phyloP scores from a whole-genome alignment of 2,113 vertebrate genomes.

The Misgurnus anguillicaudatus region DNA sequence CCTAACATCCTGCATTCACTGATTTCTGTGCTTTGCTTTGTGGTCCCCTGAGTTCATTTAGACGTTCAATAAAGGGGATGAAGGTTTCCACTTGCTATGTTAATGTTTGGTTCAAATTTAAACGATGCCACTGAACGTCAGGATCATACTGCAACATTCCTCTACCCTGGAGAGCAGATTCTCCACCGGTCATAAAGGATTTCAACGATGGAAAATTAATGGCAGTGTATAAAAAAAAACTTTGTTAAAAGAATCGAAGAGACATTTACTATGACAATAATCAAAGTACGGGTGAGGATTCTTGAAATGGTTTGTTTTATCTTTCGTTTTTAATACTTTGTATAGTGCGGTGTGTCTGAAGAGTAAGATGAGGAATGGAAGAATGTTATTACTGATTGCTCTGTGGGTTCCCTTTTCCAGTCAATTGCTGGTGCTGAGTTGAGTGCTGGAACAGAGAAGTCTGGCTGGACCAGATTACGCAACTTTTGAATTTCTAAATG shows the following conservation, averaged over 20 bases:
- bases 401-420: constrained; percentile 60
- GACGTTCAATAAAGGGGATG: constrained; percentile 28
- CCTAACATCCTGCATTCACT: constrained; percentile 9
- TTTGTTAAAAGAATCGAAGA: constrained; percentile 55
- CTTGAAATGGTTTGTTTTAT: constrained; percentile 66
- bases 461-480: constrained; percentile 60
- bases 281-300: constrained; percentile 69
- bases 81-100: constrained; percentile 47
- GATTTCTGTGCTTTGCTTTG: constrained; percentile 29
- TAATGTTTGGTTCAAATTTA: constrained; percentile 54
- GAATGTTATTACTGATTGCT: constrained; percentile 53
- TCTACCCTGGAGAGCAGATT: constrained; percentile 61
- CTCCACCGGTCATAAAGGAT: constrained; percentile 59
- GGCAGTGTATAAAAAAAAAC: constrained; percentile 53
- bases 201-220: constrained; percentile 56
- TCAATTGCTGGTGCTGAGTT: constrained; percentile 48
- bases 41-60: constrained; percentile 42
- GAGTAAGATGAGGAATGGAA: constrained; percentile 53
- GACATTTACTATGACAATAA: constrained; percentile 64
- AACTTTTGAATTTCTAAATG: neutral
- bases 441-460: constrained; percentile 55
- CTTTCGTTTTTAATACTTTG: constrained; percentile 69
- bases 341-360: constrained; percentile 65
- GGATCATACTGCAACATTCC: constrained; percentile 74
- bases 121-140: constrained; percentile 62